Percentiles rank a stretch among this genome's conserved stretches.
These are phyloP conservation scores for Potorous gilbertii DNA, from an alignment of 2,797 vertebrate genomes.

Conservation along the genomic window DNA sequence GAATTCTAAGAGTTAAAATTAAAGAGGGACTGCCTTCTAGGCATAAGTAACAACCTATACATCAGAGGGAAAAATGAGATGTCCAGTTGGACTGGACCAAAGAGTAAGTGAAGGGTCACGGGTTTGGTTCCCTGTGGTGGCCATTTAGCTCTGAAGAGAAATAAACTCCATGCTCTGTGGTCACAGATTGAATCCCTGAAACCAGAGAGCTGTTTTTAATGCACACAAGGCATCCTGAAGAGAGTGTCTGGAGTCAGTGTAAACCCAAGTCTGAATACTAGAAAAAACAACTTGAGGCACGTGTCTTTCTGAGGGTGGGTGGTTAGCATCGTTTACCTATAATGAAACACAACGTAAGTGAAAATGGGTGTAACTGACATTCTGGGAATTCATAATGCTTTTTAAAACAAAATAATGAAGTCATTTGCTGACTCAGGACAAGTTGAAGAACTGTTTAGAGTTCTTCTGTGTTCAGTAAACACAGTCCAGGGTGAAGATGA, in stretches of 20 bases:
- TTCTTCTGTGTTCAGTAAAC: background rate
- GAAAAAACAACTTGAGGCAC: background rate
- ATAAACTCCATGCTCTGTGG: background rate
- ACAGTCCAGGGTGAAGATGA: background rate
- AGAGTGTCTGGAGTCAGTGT: background rate
- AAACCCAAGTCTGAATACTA: background rate
- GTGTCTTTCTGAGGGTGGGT: background rate
- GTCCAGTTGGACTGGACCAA: background rate
- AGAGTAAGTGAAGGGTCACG: background rate
- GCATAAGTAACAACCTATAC: background rate
- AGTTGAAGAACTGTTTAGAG: background rate
- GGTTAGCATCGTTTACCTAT: background rate
- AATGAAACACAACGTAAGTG: background rate
- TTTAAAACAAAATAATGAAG: too few relatives aligned
- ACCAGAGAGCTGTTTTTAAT: background rate
- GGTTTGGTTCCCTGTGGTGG: background rate
- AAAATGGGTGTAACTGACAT: background rate
- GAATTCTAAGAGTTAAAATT: background rate
- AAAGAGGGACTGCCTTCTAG: background rate
- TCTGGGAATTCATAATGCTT: background rate
- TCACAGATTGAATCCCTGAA: background rate
- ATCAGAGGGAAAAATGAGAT: background rate
- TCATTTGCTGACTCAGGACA: background rate
- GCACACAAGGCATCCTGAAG: background rate
- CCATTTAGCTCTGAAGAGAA: background rate